Base-by-base conservation (phyloP, 1,140 invertebrate genomes). In the Paraescarpia echinospica region DNA sequence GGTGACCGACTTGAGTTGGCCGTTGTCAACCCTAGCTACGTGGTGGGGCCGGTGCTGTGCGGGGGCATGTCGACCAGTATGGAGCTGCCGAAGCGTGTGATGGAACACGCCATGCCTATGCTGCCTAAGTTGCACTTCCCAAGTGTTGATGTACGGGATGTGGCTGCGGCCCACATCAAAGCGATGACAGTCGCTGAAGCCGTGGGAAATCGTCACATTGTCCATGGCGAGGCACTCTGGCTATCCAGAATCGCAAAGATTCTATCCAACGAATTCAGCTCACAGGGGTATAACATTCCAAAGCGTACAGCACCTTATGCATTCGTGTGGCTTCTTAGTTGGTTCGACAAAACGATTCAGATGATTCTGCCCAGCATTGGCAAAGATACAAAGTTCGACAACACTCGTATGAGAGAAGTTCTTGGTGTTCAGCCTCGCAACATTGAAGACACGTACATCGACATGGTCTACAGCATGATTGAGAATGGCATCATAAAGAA, bases 131-230 rank as follows among this genome's bases (percentile, higher is more conserved):
- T 97, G 9, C 95, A 96, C 94, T 95, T 97, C 35, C 94, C 95
- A 2, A 93, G 97, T 33, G 96, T 96, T 92, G 97, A 97, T 94
- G 97, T 97, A 8, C 95, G 97, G 59, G 97, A 97, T 94, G 97
- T 97, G 14, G 97, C 97, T 9, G 89, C 93, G 48, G 97, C 97
- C 22, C 97, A 97, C 94, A 94, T 97, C 91, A 96, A 96, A 94
- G 97, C 97, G 27, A 96, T 97, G 95, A 96, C 95, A 8, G 92
- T 95, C 18, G 95, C 95, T 31, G 96, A 97, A 93, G 96, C 96
- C 33, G 96, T 96, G 92, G 94, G 95, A 92, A 94, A 96, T 93
- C 94, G 96, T 31, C 95, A 96, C 92, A 94, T 96, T 33, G 93
- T 96, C 48, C 92, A 93, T 33, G 95, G 95, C 22, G 94, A 94